Conservation (phyloP, 92 coral and sea anemone genomes). For the Paramuricea clavata region DNA sequence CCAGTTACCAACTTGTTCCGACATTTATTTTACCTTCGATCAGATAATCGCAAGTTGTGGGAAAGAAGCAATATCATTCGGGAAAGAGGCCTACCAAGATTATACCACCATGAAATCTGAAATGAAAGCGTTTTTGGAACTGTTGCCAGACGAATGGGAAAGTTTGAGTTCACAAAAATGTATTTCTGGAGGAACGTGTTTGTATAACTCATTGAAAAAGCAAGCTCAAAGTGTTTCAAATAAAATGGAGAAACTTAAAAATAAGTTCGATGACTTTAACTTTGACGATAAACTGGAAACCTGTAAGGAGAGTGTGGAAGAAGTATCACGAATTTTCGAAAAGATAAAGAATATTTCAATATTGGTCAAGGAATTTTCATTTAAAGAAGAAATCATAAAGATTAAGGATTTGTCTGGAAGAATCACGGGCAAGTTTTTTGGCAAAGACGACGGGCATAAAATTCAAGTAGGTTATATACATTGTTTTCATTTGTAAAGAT, state of each 20-base stretch:
- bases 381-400: constrained; percentile 85
- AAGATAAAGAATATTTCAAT: constrained; percentile 76
- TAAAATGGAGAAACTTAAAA: constrained; percentile 67
- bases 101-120: constrained; percentile 77
- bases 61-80: constrained; percentile 68
- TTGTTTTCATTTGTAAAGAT: constrained; percentile 76
- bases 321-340: constrained; percentile 72
- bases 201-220: constrained; percentile 79
- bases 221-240: constrained; percentile 82
- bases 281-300: constrained; percentile 77
- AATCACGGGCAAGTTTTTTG: constrained; percentile 77
- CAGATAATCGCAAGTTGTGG: constrained; percentile 82
- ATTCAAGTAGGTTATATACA: constrained; percentile 39
- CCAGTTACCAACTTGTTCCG: constrained; percentile 81
- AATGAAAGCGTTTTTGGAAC: constrained; percentile 65
- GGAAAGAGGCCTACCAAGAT: constrained; percentile 67
- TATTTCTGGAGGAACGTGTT: constrained; percentile 81
- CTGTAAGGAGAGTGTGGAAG: constrained; percentile 76
- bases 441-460: not conserved
- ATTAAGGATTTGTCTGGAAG: constrained; percentile 77
- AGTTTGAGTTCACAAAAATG: constrained; percentile 83
- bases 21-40: constrained; percentile 62
- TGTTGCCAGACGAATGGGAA: constrained; percentile 88
- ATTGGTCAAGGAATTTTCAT: constrained; percentile 79
- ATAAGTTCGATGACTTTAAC: constrained; percentile 69